A percentile compares a stretch with the other conserved stretches of the same genome.
Conservation (phyloP, 2,797 vertebrate genomes). For the Hypotaenidia okinawae region DNA sequence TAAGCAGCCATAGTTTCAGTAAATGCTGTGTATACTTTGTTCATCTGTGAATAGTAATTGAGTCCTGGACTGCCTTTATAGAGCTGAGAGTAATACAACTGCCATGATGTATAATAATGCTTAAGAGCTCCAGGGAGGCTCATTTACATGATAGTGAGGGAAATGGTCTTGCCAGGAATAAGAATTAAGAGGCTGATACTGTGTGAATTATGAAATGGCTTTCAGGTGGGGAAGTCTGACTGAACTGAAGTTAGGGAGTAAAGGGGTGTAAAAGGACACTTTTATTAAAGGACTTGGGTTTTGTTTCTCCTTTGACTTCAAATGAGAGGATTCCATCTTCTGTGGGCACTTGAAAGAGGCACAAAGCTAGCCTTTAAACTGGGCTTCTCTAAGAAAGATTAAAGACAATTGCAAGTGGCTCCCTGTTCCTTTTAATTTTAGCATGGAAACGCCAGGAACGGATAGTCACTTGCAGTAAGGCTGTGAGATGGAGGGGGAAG, state of each 20-base stretch:
- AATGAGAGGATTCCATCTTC: background rate
- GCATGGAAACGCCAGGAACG: background rate
- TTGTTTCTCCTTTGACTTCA: background rate
- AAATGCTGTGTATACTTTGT: background rate
- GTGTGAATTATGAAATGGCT: background rate
- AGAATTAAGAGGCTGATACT: conserved; percentile 13
- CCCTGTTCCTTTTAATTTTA: background rate
- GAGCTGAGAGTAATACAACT: background rate
- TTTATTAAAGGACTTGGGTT: background rate
- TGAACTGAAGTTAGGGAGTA: background rate
- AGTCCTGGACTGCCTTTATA: background rate
- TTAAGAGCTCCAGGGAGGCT: conserved; percentile 27
- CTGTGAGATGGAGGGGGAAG: background rate
- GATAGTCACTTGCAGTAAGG: background rate
- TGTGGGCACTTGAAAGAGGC: background rate
- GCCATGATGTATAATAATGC: background rate
- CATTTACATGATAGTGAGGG: conserved; percentile 4
- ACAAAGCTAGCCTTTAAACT: background rate
- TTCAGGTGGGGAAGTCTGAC: background rate
- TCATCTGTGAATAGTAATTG: background rate
- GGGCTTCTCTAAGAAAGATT: background rate
- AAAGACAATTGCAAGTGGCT: background rate
- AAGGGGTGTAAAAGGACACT: background rate
- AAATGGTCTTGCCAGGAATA: conserved; percentile 22
- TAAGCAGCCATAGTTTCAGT: background rate